Base-by-base conservation (phyloP, 2,888 invertebrate species). In the Diabrotica balteata region DNA sequence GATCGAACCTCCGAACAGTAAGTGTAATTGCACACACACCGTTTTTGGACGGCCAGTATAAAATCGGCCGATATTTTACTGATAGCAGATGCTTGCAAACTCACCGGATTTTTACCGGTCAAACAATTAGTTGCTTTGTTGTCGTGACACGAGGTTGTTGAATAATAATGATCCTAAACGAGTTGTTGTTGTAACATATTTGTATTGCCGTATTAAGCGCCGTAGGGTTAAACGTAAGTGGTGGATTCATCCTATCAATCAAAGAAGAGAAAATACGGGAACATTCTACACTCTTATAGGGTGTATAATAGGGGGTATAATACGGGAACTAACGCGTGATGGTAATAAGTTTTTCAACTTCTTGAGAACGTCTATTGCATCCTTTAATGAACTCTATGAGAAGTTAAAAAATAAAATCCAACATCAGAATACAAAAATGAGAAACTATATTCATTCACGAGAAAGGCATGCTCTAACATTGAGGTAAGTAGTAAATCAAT, bases 371-470 rank as follows among this genome's bases (percentile, higher is more conserved):
- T 58, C 55, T 8, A 57, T 58, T 32, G 11, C 11, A 47, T 66
- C 66, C 1, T 66, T 66, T 55, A 50, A 66, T 17, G 60, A 66
- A 58, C 43, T 63, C 10, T 52, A 63, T 54, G 63, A 63, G 7
- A 55, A 57, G 32, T 43, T 63, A 51, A 63, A 58, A 55, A 42
- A 63, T 42, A 11, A 55, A 22, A 44, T 63, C 22, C 63, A 63
- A 57, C 11, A 10, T 10, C 50, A 55, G 42, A 46, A 63, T 63
- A 63, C 63, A 22, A 57, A 57, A 44, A 63, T 63, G 63, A 63
- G 63, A 49, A 57, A 55, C 42, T 57, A 3, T n/a, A 63, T 63
- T 22, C 57, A 8, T 22, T 32, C 55, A 32, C 9, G 7, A 17
- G 54, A 63, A 55, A 54, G 10, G 17, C 55, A 55, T 47, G 17